Base-by-base conservation (phyloP, 1,140 invertebrate species). In the Zaprionus capensis region DNA sequence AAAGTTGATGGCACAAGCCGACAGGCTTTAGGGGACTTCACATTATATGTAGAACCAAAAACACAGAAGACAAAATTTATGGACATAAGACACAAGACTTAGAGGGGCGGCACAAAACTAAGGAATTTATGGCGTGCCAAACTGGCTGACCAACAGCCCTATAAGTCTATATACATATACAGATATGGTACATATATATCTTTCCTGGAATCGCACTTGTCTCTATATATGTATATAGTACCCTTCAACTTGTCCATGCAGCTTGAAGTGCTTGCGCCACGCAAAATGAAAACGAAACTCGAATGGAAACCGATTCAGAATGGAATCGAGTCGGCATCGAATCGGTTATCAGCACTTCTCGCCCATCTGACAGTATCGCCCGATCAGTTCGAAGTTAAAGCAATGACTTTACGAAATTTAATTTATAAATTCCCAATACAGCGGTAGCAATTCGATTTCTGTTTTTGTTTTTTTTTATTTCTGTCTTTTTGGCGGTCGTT, bases 361-460 rank as follows among this genome's bases (percentile, higher is more conserved):
- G 66, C n/a, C 84, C 68, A 51, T 59, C 59, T 88, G 84, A 90
- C 85, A 90, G 81, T 88, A 88, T 88, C 82, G 72, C 5, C 46
- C 59, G 84, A 88, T 88, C 84, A 77, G 80, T 73, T 46, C 26
- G 62, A 46, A 76, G 80, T 77, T 53, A 55, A 72, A 61, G 74
- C 63, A 72, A 67, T 83, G 81, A 90, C 81, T 78, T 72, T 74
- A 26, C 49, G 58, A 75, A 90, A 88, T 85, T 90, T 85, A 81
- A 88, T 88, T 88, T 90, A 77, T 87, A 81, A 76, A 71, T 78
- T 78, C 56, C 66, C 76, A 55, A 65, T 61, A 67, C n/a, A 46
- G 17, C 58, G 64, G n/a, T 34, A 22, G 53, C 64, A 66, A 66
- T 76, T 58, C 69, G n/a, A 55, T 46, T 41, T 38, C 62, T 53